Percentiles rank a stretch among this genome's conserved stretches.
Evolutionary conservation across 1,140 invertebrate genomes (phyloP).

Genomic region (Orussus abietinus): DNA sequence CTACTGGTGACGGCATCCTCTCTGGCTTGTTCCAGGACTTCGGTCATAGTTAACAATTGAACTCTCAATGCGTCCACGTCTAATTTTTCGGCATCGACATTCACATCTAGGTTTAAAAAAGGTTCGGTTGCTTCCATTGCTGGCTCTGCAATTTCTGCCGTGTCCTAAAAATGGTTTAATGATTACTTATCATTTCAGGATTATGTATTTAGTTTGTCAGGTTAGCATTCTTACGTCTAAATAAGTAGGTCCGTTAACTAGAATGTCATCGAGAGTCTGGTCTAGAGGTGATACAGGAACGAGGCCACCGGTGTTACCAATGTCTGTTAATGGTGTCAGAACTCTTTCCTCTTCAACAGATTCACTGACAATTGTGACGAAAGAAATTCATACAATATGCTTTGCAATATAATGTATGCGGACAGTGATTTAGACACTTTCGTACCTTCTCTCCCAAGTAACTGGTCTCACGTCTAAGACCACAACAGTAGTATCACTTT

Average conservation of each 20-base stretch:
- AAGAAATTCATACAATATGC: slow-evolving; percentile 11
- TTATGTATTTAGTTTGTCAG: not conserved
- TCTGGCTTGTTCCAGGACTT: slow-evolving; percentile 44
- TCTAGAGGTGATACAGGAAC: slow-evolving; percentile 47
- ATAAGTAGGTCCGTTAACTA: slow-evolving; percentile 40
- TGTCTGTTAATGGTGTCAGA: slow-evolving; percentile 45
- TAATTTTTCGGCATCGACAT: slow-evolving; percentile 31
- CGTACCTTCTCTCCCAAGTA: slow-evolving; percentile 33
- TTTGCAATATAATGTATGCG: slow-evolving; percentile 32
- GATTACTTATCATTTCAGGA: not conserved
- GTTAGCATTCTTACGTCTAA: slow-evolving; percentile 34
- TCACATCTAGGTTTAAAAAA: slow-evolving; percentile 26
- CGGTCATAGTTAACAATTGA: slow-evolving; percentile 38
- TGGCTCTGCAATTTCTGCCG: slow-evolving; percentile 37
- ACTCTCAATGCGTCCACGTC: slow-evolving; percentile 40
- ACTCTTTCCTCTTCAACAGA: slow-evolving; percentile 43
- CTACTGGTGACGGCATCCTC: slow-evolving; percentile 44
- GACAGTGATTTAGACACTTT: not conserved
- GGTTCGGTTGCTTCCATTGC: slow-evolving; percentile 48
- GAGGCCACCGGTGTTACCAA: slow-evolving; percentile 41
- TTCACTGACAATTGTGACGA: slow-evolving; percentile 32
- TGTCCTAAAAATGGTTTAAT: slow-evolving; percentile 28
- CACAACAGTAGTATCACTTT: slow-evolving; percentile 14
- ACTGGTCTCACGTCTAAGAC: slow-evolving; percentile 27
- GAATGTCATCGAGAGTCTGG: slow-evolving; percentile 42